These are phyloP conservation scores for Lateolabrax maculatus DNA, from an alignment of 2,797 vertebrate species.

Conservation along the genomic window DNA sequence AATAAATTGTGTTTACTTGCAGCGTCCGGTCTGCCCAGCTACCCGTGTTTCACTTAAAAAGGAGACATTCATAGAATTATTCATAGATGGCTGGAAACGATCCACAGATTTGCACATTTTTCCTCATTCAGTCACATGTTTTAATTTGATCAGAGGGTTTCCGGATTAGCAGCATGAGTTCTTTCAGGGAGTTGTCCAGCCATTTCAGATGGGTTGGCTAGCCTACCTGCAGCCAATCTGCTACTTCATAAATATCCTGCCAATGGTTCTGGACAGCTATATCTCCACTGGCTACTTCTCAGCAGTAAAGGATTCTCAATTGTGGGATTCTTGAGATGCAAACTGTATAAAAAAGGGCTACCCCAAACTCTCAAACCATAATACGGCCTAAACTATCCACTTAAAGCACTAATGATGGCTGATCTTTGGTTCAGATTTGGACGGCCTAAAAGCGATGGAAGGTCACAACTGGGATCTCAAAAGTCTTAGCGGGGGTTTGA, in stretches of 20 bases:
- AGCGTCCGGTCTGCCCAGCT: neutral
- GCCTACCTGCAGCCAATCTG: constrained; percentile 72
- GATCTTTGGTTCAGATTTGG: neutral
- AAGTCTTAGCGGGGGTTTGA: constrained; percentile 19
- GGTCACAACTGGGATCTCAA: constrained; percentile 20
- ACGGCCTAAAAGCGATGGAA: neutral
- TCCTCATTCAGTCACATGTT: constrained; percentile 62
- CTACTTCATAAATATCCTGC: constrained; percentile 67
- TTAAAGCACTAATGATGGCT: neutral
- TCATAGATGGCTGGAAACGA: constrained; percentile 39
- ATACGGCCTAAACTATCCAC: neutral
- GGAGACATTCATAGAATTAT: constrained; percentile 22
- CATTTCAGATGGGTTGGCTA: constrained; percentile 70
- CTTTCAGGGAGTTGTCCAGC: constrained; percentile 63
- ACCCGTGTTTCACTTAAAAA: constrained; percentile 22
- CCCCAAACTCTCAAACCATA: neutral
- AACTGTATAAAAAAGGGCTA: neutral
- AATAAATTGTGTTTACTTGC: no score
- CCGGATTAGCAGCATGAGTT: constrained; percentile 69
- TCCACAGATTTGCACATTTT: constrained; percentile 50
- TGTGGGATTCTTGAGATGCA: constrained; percentile 29
- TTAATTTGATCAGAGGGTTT: constrained; percentile 77
- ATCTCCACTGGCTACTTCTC: constrained; percentile 42
- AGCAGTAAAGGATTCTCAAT: constrained; percentile 51
- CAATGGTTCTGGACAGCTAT: constrained; percentile 51